phyloP scores from a whole-genome alignment of 1,140 invertebrate genomes.

The Amyelois transitella region DNA sequence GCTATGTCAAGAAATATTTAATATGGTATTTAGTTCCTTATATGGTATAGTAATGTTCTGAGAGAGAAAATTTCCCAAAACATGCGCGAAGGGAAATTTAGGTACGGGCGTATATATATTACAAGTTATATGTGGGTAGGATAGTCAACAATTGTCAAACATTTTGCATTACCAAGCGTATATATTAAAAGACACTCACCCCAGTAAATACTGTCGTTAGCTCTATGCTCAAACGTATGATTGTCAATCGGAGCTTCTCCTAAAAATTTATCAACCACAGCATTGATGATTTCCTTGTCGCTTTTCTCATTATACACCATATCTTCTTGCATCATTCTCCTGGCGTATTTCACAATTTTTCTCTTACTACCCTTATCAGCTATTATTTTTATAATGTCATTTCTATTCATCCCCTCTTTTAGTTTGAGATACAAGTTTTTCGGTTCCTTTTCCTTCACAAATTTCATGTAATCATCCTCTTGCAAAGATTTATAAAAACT shows the following conservation, averaged over 20 bases:
- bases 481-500: constrained; percentile 46
- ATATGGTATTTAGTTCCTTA: too few relatives aligned
- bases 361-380: constrained; percentile 21
- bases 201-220: constrained; percentile 47
- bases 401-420: constrained; percentile 58
- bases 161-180: too few relatives aligned
- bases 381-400: constrained; percentile 52
- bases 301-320: constrained; percentile 4
- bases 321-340: constrained; percentile 33
- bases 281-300: constrained; percentile 26
- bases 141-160: too few relatives aligned
- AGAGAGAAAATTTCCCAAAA: too few relatives aligned
- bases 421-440: constrained; percentile 51
- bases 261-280: constrained; percentile 43
- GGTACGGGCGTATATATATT: too few relatives aligned
- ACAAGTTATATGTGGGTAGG: too few relatives aligned
- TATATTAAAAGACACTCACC: constrained; percentile 21
- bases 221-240: constrained; percentile 32
- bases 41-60: too few relatives aligned
- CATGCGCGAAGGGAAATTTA: too few relatives aligned
- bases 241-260: constrained; percentile 35
- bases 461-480: constrained; percentile 39
- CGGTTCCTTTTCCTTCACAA: constrained; percentile 25
- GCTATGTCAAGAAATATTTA: too few relatives aligned
- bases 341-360: constrained; percentile 34